Conservation (phyloP, 2,113 vertebrate species). For the Chloebia gouldiae region DNA sequence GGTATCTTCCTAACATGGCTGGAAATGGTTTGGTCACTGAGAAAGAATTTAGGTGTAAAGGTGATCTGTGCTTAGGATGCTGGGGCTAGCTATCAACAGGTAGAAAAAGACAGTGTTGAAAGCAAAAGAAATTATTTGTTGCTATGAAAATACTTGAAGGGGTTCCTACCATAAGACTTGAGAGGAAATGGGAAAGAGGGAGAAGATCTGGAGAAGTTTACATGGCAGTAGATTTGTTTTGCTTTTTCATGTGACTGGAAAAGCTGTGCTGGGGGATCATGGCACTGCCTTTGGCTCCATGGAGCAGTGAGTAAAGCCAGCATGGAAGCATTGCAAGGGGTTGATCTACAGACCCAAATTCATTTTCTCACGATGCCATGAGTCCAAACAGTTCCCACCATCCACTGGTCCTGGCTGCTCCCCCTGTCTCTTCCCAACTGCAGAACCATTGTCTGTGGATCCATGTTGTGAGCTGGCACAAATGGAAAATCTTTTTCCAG, state of each 20-base stretch:
- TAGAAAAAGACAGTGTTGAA: background rate
- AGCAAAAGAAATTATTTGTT: background rate
- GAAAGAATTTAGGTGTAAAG: background rate
- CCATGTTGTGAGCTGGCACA: background rate
- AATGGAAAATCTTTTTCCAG: background rate
- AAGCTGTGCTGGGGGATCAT: background rate
- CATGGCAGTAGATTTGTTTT: background rate
- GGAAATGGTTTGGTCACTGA: background rate
- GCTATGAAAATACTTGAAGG: background rate
- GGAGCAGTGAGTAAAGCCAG: rapidly evolving
- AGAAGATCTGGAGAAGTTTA: background rate
- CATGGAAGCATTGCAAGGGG: background rate
- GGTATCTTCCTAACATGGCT: background rate
- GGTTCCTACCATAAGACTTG: rapidly evolving
- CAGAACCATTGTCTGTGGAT: rapidly evolving
- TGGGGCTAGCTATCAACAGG: background rate
- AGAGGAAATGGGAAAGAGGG: background rate
- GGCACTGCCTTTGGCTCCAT: background rate
- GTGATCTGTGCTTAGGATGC: background rate
- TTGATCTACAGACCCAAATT: background rate
- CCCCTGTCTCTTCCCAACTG: background rate
- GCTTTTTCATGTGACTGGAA: background rate
- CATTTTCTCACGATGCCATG: rapidly evolving
- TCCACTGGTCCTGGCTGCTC: background rate
- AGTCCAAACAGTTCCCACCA: background rate